phyloP scores from a whole-genome alignment of 2,113 vertebrate genomes.

The Rhodinocichla rosea region DNA sequence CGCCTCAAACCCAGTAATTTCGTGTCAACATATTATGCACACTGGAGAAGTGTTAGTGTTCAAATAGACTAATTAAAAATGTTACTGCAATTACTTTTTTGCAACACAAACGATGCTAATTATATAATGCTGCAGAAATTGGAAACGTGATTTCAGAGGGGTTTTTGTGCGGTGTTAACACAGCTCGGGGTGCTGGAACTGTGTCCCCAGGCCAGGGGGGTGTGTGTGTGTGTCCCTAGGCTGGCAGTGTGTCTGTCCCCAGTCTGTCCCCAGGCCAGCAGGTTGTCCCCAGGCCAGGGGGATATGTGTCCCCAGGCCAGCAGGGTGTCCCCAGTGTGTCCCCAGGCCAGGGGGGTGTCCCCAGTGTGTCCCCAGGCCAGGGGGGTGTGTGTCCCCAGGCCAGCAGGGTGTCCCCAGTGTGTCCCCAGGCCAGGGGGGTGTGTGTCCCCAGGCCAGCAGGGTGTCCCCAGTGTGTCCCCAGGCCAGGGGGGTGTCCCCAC shows the following conservation, averaged over 20 bases:
- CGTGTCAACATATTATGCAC: conserved; percentile 39
- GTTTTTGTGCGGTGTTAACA: accelerated
- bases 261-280: accelerated
- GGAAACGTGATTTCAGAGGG: background rate
- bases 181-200: accelerated
- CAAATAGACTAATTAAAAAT: conserved; percentile 66
- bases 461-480: no score
- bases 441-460: background rate
- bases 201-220: background rate
- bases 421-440: background rate
- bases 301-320: background rate
- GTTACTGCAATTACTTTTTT: conserved; percentile 67
- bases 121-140: conserved; percentile 56
- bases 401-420: background rate
- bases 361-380: no score
- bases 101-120: conserved; percentile 62
- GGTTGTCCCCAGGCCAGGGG: background rate
- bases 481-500: background rate
- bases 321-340: background rate
- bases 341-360: background rate
- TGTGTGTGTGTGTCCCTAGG: background rate
- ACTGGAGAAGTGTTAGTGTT: conserved; percentile 46
- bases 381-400: background rate
- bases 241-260: background rate
- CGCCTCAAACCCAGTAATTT: conserved; percentile 61